These are phyloP conservation scores for Furcula furcula DNA, from an alignment of 2,888 invertebrate genomes.

Conservation along the genomic window DNA sequence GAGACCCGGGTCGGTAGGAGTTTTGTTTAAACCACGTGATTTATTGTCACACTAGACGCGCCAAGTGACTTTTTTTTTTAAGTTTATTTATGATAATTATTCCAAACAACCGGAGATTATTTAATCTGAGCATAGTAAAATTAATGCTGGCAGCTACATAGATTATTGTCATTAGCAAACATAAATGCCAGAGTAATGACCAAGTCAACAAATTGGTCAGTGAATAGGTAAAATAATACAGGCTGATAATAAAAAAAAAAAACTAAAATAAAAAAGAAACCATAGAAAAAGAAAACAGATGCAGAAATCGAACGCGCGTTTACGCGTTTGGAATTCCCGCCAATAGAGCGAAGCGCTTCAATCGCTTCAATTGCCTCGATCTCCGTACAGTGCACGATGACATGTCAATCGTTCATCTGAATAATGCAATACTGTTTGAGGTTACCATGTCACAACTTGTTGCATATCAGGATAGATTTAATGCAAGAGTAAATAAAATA, in stretches of 20 bases:
- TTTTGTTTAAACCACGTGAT: slow-evolving; percentile 40
- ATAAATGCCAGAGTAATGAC: no score
- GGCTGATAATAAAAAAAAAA: no score
- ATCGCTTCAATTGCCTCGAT: slow-evolving; percentile 31
- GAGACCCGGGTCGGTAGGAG: slow-evolving; percentile 36
- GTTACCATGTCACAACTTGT: slow-evolving; percentile 25
- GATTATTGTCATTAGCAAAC: no score
- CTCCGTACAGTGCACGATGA: slow-evolving; percentile 37
- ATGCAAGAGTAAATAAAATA: neutral
- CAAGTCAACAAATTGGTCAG: no score
- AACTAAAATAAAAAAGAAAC: no score
- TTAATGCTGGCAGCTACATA: no score
- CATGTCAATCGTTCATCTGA: slow-evolving; percentile 46
- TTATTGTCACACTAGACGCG: slow-evolving; percentile 43
- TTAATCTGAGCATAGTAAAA: no score
- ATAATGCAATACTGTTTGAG: slow-evolving; percentile 31
- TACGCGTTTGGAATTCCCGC: slow-evolving; percentile 9
- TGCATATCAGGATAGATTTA: slow-evolving; percentile 21
- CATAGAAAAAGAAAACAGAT: no score
- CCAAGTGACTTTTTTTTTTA: slow-evolving; percentile 24
- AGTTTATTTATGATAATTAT: no score
- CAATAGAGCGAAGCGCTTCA: slow-evolving; percentile 13
- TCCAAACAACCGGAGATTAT: no score
- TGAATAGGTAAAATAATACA: no score
- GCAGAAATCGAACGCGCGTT: slow-evolving; percentile 4